Evolutionary conservation across 2,888 invertebrate genomes (phyloP).

Genomic region (Sarcophaga carnaria): DNA sequence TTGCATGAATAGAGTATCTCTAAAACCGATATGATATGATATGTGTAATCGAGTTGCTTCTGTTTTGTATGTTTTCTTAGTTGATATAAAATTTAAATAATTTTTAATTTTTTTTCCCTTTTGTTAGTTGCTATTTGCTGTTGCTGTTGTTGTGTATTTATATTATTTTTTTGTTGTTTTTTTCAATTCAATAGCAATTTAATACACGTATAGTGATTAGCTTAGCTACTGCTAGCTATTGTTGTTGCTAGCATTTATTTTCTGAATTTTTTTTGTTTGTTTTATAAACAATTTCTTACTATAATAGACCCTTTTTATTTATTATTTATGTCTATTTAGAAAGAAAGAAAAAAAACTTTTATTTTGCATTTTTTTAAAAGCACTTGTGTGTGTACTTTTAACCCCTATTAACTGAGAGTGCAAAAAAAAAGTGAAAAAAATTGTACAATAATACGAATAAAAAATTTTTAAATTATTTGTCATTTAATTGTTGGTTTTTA

Average conservation of each 20-base stretch:
- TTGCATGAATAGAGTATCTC: too few species aligned
- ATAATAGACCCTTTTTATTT: slow-evolving; percentile 44
- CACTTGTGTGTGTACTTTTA: slow-evolving; percentile 59
- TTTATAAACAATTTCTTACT: not conserved
- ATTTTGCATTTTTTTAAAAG: not conserved
- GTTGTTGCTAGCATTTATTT: slow-evolving; percentile 1
- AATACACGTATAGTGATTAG: slow-evolving; percentile 23
- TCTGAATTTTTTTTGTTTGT: not conserved
- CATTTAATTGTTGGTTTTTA: slow-evolving; percentile 53
- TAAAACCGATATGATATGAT: too few species aligned
- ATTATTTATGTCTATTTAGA: slow-evolving; percentile 17
- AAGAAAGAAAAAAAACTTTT: not conserved
- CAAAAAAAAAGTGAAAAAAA: slow-evolving; percentile 11
- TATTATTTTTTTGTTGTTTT: not conserved
- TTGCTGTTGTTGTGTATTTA: not conserved
- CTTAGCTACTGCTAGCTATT: not conserved
- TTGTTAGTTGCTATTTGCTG: slow-evolving; percentile 3
- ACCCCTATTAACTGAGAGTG: slow-evolving; percentile 41
- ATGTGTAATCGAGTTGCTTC: too few species aligned
- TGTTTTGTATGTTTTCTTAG: too few species aligned
- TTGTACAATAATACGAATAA: not conserved
- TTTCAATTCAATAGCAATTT: slow-evolving; percentile 43
- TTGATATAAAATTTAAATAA: not conserved
- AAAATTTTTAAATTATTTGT: slow-evolving; percentile 41
- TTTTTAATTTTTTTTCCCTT: not conserved